Percentiles rank a stretch among this genome's conserved stretches.
phyloP scores from a whole-genome alignment of 2,888 invertebrate genomes.

The Acholoe squamosa region DNA sequence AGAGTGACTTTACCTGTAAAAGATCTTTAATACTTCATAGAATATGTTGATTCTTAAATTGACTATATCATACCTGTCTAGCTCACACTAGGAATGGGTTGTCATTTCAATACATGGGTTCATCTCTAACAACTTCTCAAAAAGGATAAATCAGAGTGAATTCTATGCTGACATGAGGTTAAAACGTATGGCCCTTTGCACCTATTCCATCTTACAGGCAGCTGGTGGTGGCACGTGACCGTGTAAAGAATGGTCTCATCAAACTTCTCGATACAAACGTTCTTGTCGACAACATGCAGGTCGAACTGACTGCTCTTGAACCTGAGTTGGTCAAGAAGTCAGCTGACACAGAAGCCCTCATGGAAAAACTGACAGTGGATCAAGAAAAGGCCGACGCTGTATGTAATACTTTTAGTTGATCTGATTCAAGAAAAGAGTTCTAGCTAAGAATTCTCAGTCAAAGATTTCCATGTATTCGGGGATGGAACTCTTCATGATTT shows the following conservation, averaged over 20 bases:
- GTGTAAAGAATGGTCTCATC: slow-evolving; percentile 84
- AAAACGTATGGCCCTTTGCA: not conserved
- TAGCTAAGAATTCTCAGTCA: not conserved
- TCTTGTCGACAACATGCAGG: slow-evolving; percentile 93
- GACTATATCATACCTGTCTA: too few species aligned
- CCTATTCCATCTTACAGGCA: slow-evolving; percentile 74
- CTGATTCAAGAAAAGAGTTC: not conserved
- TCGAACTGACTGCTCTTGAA: slow-evolving; percentile 90
- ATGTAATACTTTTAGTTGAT: not conserved
- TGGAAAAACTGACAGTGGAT: slow-evolving; percentile 90
- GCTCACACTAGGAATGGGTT: too few species aligned
- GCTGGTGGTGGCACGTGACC: slow-evolving; percentile 79
- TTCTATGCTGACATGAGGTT: too few species aligned
- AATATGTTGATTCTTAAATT: too few species aligned
- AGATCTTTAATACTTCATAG: not conserved
- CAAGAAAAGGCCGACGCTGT: slow-evolving; percentile 91
- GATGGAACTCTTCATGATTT: too few species aligned
- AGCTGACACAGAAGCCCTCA: slow-evolving; percentile 89
- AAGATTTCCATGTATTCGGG: too few species aligned
- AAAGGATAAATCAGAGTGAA: too few species aligned
- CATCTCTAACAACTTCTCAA: too few species aligned
- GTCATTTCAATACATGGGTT: too few species aligned
- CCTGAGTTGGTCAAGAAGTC: slow-evolving; percentile 91
- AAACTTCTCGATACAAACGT: slow-evolving; percentile 92
- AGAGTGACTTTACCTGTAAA: not conserved